Base-by-base conservation (phyloP, 2,888 invertebrate species). In the Temnothorax rugatulus region DNA sequence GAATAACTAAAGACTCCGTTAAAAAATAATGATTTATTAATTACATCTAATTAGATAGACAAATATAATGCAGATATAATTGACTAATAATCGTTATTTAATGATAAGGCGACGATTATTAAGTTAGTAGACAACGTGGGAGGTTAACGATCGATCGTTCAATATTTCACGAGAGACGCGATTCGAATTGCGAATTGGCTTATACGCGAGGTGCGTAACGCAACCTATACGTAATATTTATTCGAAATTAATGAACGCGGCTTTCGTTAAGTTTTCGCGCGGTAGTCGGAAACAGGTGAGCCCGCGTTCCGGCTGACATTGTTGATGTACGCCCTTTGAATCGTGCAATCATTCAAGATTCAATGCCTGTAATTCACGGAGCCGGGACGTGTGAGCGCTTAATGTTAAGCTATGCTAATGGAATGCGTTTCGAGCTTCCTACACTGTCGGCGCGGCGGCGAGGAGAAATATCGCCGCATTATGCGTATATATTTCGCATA, bases 401-500 rank as follows among this genome's bases (percentile, higher is more conserved):
- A 88, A 91, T 88, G 89, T 76, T 87, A 81, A 89, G 88, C 86
- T 88, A 91, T 90, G 92, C 88, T 91, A 91, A 92, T 91, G 89
- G 89, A 89, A 88, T 89, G 89, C 90, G 85, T 89, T 89, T 86
- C 84, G 85, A 84, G 87, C 89, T 89, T 88, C 91, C 91, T 90
- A 90, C 90, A 86, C 88, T 83, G 88, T 83, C 84, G 82, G 87
- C 87, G 82, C 83, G 76, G 82, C 86, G 77, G 15, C 69, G 84
- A 81, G 87, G 89, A 87, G 88, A 89, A 88, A 88, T 81, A 81
- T 88, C 87, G 89, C 89, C 63, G 81, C 87, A 88, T 88, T 88
- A 77, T 81, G 84, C 88, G 71, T 59, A 59, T 81, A 73, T 73
- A 81, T 71, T 81, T 73, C 79, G 59, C 79, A 25, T 81, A 73